Evolutionary conservation across 1,140 invertebrate genomes (phyloP).

Genomic region (Drosophila setifemur): DNA sequence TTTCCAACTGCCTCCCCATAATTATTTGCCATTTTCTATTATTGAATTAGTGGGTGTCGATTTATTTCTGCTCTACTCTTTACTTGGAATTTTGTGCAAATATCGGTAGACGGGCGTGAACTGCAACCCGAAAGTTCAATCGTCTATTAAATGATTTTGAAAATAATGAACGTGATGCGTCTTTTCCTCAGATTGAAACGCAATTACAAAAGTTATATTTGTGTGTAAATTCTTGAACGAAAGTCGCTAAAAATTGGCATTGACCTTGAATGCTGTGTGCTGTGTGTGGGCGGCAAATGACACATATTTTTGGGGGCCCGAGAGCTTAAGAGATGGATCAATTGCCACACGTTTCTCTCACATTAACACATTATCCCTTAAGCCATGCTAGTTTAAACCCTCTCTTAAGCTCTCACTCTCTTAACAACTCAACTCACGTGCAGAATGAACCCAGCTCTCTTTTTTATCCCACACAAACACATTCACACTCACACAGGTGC

Average conservation of each 20-base stretch:
- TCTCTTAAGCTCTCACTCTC: slow-evolving; percentile 22
- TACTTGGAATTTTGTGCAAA: slow-evolving; percentile 24
- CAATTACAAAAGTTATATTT: slow-evolving; percentile 15
- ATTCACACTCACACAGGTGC: slow-evolving; percentile 15
- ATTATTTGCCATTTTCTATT: slow-evolving; percentile 1
- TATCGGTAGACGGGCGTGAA: slow-evolving; percentile 9
- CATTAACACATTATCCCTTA: slow-evolving; percentile 18
- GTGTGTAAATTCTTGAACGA: slow-evolving; percentile 13
- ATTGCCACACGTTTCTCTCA: slow-evolving; percentile 9
- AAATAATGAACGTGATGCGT: slow-evolving; percentile 12
- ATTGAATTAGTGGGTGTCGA: slow-evolving; percentile 23
- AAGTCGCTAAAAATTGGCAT: slow-evolving; percentile 39
- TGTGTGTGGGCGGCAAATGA: slow-evolving; percentile 8
- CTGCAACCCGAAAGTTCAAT: neutral
- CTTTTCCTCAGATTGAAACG: slow-evolving; percentile 25
- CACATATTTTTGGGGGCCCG: slow-evolving; percentile 42
- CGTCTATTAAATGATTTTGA: slow-evolving; percentile 20
- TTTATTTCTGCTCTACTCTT: slow-evolving; percentile 14
- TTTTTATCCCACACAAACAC: neutral
- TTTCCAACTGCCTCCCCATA: neutral
- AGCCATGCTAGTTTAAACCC: neutral
- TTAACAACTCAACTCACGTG: slow-evolving; percentile 50
- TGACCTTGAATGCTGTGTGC: slow-evolving; percentile 49
- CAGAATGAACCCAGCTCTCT: slow-evolving; percentile 10
- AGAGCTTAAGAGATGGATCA: neutral